Base-by-base conservation (phyloP, 1,140 invertebrate species). In the Melipona quadrifasciata region DNA sequence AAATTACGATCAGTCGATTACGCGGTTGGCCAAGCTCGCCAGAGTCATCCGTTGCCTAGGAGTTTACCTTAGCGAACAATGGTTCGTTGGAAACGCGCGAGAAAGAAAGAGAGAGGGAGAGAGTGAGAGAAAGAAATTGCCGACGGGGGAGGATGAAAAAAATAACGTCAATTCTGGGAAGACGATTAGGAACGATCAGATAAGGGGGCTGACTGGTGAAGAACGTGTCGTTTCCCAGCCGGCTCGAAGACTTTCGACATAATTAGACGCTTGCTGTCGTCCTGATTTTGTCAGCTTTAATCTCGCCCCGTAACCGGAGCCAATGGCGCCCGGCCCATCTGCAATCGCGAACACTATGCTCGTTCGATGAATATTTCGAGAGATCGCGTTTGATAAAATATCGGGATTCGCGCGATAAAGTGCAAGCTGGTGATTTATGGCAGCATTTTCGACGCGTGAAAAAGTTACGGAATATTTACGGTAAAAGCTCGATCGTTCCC, bases 161-260 rank as follows among this genome's bases (percentile, higher is more conserved):
- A 55, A 77, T 77, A 65, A 65, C 53, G 71, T 75, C 47, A 53
- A 75, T 82, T 82, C 80, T 82, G 71, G 72, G 80, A 82, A 82
- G 70, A 77, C 74, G 81, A 77, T 76, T 77, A 83, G 65, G 74
- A 77, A 64, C 81, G 74, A 83, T 83, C 81, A 70, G 81, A 83
- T 83, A 83, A 83, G 19, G 8, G n/a, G 73, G 12, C 24, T 68
- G 19, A n/a, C 0, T 27, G 12, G 58, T 47, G 39, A 55, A 61
- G 80, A 39, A 74, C 70, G 57, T 55, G 81, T 83, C 74, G 81
- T 83, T 83, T 77, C 80, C 61, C 55, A 65, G 55, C 58, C 53
- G 39, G 74, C 51, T 58, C 74, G 6, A 24, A 31, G 82, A 83
- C 64, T 83, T 78, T 83, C 75, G 39, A 70, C 74, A 47, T 78